phyloP scores from a whole-genome alignment of 2,797 vertebrate species.

The Pagetopsis macropterus region DNA sequence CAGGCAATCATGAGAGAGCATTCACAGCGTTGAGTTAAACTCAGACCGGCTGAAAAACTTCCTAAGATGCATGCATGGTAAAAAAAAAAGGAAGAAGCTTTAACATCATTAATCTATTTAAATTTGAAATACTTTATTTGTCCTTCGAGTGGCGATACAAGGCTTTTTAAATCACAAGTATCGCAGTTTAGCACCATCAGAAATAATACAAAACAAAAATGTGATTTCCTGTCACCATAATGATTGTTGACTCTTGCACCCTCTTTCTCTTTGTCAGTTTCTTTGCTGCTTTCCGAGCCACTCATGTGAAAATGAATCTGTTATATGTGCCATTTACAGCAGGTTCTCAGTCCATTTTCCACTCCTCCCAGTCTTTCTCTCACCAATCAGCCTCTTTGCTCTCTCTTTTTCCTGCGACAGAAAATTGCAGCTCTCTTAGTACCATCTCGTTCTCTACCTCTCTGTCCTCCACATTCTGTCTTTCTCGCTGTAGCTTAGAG shows the following conservation, averaged over 20 bases:
- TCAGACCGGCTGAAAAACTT: conserved; percentile 2
- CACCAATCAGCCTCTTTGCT: conserved; percentile 24
- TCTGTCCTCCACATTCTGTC: background rate
- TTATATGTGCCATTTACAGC: conserved; percentile 55
- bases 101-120: background rate
- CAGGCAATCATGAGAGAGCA: conserved; percentile 43
- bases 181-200: conserved; percentile 17
- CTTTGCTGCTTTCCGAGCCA: conserved; percentile 48
- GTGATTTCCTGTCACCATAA: conserved; percentile 8
- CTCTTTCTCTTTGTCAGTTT: conserved; percentile 26
- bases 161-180: conserved; percentile 7
- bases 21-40: conserved; percentile 6
- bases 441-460: conserved; percentile 9
- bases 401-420: conserved; percentile 41
- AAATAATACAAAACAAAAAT: conserved; percentile 8
- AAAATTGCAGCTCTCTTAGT: conserved; percentile 50
- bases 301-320: conserved; percentile 58
- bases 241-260: conserved; percentile 16
- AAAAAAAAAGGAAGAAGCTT: background rate
- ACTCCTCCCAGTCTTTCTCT: conserved; percentile 8
- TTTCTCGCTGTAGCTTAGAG: background rate
- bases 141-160: too few relatives aligned
- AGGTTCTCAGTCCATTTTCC: conserved; percentile 57
- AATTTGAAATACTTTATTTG: too few relatives aligned
- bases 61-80: background rate